Evolutionary conservation across 2,888 invertebrate species (phyloP).

Genomic region (Apantesis nais): DNA sequence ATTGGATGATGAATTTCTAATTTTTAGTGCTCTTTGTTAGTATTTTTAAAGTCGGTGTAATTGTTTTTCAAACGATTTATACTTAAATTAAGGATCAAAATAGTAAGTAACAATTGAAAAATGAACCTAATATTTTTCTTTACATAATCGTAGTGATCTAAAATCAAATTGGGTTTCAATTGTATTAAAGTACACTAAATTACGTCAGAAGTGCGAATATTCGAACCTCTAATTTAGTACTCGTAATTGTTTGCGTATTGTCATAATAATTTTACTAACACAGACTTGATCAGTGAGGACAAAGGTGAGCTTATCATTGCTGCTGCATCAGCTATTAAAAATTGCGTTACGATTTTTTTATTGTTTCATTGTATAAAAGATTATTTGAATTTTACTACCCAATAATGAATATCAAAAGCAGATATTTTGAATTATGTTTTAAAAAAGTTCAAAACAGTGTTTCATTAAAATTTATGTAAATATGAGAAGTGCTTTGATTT

Average conservation of each 20-base stretch:
- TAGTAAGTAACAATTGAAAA: background rate
- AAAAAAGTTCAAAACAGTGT: background rate
- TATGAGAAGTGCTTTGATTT: background rate
- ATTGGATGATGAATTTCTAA: no score
- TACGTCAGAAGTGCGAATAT: no score
- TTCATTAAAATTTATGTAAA: background rate
- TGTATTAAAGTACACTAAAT: no score
- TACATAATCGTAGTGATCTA: background rate
- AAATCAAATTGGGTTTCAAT: conserved; percentile 24
- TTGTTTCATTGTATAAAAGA: no score
- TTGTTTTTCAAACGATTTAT: no score
- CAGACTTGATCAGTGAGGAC: conserved; percentile 26
- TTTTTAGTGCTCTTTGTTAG: no score
- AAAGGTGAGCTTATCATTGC: conserved; percentile 4
- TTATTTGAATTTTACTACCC: no score
- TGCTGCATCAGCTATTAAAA: no score
- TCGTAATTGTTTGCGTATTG: background rate
- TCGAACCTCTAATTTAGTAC: conserved; percentile 11
- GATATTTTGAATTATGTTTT: no score
- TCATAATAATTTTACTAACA: background rate
- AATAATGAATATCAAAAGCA: background rate
- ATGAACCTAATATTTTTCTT: background rate
- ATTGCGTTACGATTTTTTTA: no score
- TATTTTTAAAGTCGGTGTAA: no score
- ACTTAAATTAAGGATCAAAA: background rate